Percentiles rank a stretch among this genome's conserved stretches.
Conservation (phyloP, 64 coral and sea anemone species). For the Actinia tenebrosa region DNA sequence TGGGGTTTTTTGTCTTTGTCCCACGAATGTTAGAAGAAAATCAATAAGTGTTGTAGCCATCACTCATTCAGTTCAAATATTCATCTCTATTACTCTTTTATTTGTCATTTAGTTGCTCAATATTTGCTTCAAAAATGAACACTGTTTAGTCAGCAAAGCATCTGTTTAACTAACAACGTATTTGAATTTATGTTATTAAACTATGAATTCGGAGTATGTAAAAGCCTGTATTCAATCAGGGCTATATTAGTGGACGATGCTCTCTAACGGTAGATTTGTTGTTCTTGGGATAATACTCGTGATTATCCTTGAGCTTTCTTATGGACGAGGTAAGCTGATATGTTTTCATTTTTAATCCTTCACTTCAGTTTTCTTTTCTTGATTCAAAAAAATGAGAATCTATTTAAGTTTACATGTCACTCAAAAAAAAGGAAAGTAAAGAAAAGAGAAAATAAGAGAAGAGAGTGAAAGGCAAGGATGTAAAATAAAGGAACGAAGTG, state of each 20-base stretch:
- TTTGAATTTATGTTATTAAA: neutral
- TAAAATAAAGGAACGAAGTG: no score
- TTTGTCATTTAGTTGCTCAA: neutral
- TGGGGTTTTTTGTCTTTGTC: no score
- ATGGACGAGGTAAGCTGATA: neutral
- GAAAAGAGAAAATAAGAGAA: no score
- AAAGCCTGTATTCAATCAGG: neutral
- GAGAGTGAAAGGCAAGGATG: no score
- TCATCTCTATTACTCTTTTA: neutral
- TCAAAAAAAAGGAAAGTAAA: no score
- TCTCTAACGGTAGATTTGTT: neutral
- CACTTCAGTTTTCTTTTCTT: neutral
- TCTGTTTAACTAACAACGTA: neutral
- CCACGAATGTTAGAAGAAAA: no score
- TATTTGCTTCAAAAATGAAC: neutral
- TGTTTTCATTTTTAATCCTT: neutral
- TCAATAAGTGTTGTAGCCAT: neutral
- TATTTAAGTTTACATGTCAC: no score
- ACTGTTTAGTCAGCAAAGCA: neutral
- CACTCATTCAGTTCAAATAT: neutral
- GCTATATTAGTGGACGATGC: neutral
- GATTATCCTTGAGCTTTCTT: neutral
- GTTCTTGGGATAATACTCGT: neutral
- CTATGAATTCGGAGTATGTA: neutral
- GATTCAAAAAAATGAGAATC: no score